A percentile compares a stretch with the other conserved stretches of the same genome.
Conservation (phyloP, 2,797 vertebrate genomes). For the Gobio occitaniae region DNA sequence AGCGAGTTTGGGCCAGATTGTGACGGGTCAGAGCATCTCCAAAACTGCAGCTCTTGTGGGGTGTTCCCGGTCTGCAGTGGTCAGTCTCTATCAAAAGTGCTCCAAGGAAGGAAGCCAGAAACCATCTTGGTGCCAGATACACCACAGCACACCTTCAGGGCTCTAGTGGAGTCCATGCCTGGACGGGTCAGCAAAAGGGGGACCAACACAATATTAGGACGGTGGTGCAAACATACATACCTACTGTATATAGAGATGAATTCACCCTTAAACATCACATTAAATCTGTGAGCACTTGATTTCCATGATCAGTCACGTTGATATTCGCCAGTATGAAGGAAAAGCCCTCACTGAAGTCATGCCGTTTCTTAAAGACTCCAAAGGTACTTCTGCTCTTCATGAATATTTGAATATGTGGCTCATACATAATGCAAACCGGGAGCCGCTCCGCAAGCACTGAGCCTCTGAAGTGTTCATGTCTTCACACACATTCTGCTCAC, state of each 20-base stretch:
- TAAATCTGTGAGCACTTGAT: not conserved
- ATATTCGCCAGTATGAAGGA: not conserved
- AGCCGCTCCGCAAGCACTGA: slow-evolving; percentile 68
- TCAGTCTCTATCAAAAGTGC: no score
- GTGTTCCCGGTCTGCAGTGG: no score
- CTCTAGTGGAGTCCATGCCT: no score
- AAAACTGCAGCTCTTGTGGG: no score
- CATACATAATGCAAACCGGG: slow-evolving; percentile 72
- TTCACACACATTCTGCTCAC: not conserved
- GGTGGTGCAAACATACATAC: no score
- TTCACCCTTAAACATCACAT: not conserved
- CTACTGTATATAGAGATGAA: not conserved
- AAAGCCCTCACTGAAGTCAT: slow-evolving; percentile 30
- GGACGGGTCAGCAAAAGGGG: no score
- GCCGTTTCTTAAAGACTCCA: slow-evolving; percentile 32
- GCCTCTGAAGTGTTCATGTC: not conserved
- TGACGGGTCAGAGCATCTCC: no score
- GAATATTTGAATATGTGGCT: slow-evolving; percentile 61
- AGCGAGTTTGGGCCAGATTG: no score
- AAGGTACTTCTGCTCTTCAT: slow-evolving; percentile 44
- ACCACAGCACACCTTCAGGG: no score
- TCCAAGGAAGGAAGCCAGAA: no score
- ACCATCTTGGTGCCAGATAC: no score
- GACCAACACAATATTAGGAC: no score
- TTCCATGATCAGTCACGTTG: not conserved